These are phyloP conservation scores for Varanus salvator DNA, from an alignment of 2,113 vertebrate species.

Conservation along the genomic window DNA sequence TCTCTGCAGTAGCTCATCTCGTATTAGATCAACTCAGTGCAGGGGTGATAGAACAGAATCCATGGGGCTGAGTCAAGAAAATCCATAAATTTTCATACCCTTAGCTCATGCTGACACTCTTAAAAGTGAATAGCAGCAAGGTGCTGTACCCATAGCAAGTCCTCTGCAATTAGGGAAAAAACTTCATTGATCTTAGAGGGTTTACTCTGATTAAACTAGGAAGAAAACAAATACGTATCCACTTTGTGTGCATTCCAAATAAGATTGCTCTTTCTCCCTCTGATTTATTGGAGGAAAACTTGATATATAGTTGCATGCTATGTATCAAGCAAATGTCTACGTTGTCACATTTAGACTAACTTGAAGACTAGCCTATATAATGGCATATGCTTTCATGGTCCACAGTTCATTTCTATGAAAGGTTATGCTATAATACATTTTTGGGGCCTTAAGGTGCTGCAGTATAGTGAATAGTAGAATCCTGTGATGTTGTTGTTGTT, in stretches of 20 bases:
- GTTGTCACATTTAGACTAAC: not conserved
- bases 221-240: too few relatives aligned
- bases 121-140: not conserved
- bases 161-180: not conserved
- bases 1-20: too few relatives aligned
- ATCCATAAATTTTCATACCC: too few relatives aligned
- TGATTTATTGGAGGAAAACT: not conserved
- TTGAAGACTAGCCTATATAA: not conserved
- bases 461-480: not conserved
- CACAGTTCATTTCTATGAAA: not conserved
- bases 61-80: too few relatives aligned
- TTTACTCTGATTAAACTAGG: too few relatives aligned
- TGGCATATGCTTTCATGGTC: not conserved
- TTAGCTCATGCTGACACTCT: not conserved
- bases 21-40: too few relatives aligned
- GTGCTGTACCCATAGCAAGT: not conserved
- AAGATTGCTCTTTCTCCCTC: not conserved
- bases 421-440: not conserved
- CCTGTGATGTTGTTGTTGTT: not conserved
- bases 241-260: not conserved
- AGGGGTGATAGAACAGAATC: too few relatives aligned
- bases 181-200: not conserved
- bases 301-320: not conserved
- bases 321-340: not conserved
- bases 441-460: not conserved